phyloP scores from a whole-genome alignment of 2,113 vertebrate genomes.

The Mormoops blainvillei region DNA sequence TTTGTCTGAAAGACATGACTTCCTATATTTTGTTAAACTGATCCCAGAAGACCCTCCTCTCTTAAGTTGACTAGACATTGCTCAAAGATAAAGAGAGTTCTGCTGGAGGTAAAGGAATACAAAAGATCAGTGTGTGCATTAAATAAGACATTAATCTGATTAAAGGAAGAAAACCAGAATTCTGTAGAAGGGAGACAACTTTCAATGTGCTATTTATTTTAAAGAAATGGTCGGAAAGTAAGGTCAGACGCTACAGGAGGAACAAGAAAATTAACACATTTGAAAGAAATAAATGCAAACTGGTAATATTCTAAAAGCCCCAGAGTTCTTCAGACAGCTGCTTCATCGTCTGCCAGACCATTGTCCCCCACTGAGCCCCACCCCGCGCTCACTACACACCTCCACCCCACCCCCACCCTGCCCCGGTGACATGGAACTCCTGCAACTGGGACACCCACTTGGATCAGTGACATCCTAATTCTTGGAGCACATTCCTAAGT shows the following conservation, averaged over 20 bases:
- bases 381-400: rapidly evolving
- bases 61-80: background rate
- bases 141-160: background rate
- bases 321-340: background rate
- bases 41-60: background rate
- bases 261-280: background rate
- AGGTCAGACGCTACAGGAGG: background rate
- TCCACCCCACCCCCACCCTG: background rate
- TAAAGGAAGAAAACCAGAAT: background rate
- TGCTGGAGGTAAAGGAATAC: background rate
- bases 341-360: background rate
- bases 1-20: background rate
- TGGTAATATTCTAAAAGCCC: background rate
- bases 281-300: background rate
- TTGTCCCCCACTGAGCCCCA: background rate
- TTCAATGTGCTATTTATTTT: background rate
- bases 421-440: no score
- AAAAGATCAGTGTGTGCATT: background rate
- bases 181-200: background rate
- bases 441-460: background rate
- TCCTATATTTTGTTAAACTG: background rate
- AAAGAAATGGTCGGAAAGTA: background rate
- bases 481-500: background rate
- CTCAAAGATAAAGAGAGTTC: background rate
- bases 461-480: background rate